phyloP scores from a whole-genome alignment of 1,140 invertebrate species.

The Danaus melanippus region DNA sequence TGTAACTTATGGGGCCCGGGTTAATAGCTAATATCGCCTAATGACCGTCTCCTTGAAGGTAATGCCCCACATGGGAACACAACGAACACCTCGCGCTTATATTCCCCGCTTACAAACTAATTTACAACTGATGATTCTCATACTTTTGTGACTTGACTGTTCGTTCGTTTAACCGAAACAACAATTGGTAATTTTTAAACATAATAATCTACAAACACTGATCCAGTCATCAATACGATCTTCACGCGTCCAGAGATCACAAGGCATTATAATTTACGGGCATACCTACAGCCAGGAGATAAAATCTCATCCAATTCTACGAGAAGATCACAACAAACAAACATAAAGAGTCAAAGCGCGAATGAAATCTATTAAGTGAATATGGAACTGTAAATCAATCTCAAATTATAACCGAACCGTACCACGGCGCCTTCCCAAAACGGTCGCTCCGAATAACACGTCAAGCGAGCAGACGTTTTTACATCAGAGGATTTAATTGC shows the following conservation, averaged over 20 bases:
- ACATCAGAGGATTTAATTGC: conserved; percentile 54
- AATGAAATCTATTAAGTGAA: conserved; percentile 46
- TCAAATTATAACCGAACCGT: conserved; percentile 41
- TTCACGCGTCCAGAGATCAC: not conserved
- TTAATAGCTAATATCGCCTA: conserved; percentile 69
- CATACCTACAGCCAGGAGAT: too few species aligned
- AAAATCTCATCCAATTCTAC: conserved; percentile 5
- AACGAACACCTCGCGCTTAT: conserved; percentile 44
- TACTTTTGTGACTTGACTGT: conserved; percentile 12
- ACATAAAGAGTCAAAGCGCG: conserved; percentile 32
- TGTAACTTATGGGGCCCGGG: conserved; percentile 39
- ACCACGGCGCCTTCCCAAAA: conserved; percentile 41
- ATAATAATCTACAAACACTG: not conserved
- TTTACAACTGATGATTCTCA: conserved; percentile 37
- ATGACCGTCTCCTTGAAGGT: conserved; percentile 62
- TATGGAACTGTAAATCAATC: conserved; percentile 48
- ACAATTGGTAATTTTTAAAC: not conserved
- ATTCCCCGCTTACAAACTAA: conserved; percentile 36
- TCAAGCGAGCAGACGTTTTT: conserved; percentile 39
- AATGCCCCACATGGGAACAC: conserved; percentile 60
- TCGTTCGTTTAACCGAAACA: not conserved
- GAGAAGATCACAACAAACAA: conserved; percentile 27
- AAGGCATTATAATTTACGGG: not conserved
- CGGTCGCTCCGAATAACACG: conserved; percentile 28
- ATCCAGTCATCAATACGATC: too few species aligned